phyloP scores from a whole-genome alignment of 2,797 vertebrate genomes.

The Crocodylus rhombifer region DNA sequence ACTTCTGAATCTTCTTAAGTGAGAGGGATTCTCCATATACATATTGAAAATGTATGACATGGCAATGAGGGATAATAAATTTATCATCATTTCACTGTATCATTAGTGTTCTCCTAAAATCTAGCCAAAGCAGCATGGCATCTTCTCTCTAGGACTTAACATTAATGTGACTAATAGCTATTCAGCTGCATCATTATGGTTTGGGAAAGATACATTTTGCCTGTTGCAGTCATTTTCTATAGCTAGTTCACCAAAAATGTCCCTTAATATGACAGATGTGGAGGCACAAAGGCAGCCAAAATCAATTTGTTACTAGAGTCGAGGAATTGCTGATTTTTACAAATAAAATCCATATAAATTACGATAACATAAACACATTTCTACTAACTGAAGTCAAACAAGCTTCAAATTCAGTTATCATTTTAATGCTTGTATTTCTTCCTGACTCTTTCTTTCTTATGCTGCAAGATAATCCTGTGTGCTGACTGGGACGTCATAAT shows the following conservation, averaged over 20 bases:
- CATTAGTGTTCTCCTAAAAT: slow-evolving; percentile 7
- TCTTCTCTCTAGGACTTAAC: slow-evolving; percentile 45
- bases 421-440: slow-evolving; percentile 57
- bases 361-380: not conserved
- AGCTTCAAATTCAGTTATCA: slow-evolving; percentile 14
- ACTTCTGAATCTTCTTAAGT: not conserved
- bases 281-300: not conserved
- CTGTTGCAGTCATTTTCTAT: slow-evolving; percentile 12
- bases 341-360: slow-evolving; percentile 20
- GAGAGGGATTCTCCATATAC: not conserved
- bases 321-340: slow-evolving; percentile 23
- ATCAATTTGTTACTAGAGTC: not conserved
- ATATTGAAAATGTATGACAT: not conserved
- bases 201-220: not conserved
- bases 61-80: not conserved
- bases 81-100: not conserved
- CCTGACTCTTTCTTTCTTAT: slow-evolving; percentile 26
- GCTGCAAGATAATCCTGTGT: slow-evolving; percentile 37
- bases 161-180: not conserved
- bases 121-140: slow-evolving; percentile 18
- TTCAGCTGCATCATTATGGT: slow-evolving; percentile 3
- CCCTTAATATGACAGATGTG: not conserved
- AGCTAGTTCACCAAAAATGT: slow-evolving; percentile 15
- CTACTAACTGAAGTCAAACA: not conserved
- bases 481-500: slow-evolving; percentile 30